phyloP scores from a whole-genome alignment of 2,888 invertebrate genomes.

The Acanthoscelides obtectus region DNA sequence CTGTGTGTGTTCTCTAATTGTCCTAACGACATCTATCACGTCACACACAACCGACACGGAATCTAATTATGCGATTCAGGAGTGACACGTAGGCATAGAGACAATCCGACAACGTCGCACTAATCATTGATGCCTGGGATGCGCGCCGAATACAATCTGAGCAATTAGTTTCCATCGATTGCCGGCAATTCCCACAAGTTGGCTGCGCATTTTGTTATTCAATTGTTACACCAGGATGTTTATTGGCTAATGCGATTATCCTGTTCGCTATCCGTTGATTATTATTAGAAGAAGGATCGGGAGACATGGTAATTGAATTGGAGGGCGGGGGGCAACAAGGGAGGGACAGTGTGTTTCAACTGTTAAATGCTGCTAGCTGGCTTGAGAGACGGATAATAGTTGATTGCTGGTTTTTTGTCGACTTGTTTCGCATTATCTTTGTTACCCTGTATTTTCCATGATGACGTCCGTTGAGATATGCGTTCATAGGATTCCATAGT shows the following conservation, averaged over 20 bases:
- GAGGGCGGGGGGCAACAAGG: not conserved
- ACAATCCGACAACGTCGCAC: conserved; percentile 41
- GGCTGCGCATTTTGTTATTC: conserved; percentile 25
- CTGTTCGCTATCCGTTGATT: conserved; percentile 16
- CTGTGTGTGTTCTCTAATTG: conserved; percentile 28
- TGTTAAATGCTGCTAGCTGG: not conserved
- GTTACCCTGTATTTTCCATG: too few relatives aligned
- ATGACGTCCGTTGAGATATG: too few relatives aligned
- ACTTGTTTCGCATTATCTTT: not conserved
- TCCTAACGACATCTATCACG: conserved; percentile 41
- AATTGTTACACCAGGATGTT: conserved; percentile 27
- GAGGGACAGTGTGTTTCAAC: not conserved
- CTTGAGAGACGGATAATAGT: not conserved
- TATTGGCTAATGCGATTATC: conserved; percentile 24
- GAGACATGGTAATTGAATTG: not conserved
- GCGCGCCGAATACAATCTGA: conserved; percentile 32
- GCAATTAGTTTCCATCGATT: conserved; percentile 35
- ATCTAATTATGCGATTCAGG: conserved; percentile 46
- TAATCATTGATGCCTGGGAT: conserved; percentile 34
- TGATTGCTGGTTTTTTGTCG: not conserved
- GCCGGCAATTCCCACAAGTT: conserved; percentile 27
- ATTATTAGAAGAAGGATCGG: conserved; percentile 6
- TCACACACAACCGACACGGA: conserved; percentile 38
- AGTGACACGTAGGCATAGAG: conserved; percentile 31
- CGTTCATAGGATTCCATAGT: too few relatives aligned